Evolutionary conservation across 1,140 invertebrate species (phyloP).

Genomic region (Neodiprion virginianus): DNA sequence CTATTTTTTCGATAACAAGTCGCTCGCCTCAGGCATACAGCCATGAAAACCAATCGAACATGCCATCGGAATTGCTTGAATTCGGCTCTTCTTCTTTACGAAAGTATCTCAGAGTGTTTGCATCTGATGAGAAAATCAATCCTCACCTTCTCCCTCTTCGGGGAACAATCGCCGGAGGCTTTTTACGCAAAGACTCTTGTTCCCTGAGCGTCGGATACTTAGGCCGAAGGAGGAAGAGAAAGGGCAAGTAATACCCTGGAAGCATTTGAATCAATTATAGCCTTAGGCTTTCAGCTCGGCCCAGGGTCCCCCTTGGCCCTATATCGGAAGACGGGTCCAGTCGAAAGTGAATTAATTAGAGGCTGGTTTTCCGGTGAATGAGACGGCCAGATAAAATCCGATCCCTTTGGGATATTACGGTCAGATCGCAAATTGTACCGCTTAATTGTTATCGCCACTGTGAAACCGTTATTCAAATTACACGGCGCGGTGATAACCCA

Average conservation of each 20-base stretch:
- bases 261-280: slow-evolving; percentile 58
- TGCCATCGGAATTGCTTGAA: too few relatives aligned
- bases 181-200: too few relatives aligned
- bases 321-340: slow-evolving; percentile 43
- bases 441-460: slow-evolving; percentile 43
- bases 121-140: too few relatives aligned
- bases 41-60: too few relatives aligned
- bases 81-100: too few relatives aligned
- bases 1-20: too few relatives aligned
- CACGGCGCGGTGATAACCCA: background rate
- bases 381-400: slow-evolving; percentile 23
- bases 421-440: slow-evolving; percentile 37
- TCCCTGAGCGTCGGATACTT: too few relatives aligned
- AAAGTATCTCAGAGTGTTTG: too few relatives aligned
- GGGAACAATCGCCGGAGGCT: too few relatives aligned
- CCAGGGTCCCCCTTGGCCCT: slow-evolving; percentile 30
- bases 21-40: too few relatives aligned
- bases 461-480: slow-evolving; percentile 1
- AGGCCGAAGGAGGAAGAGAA: background rate
- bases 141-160: too few relatives aligned
- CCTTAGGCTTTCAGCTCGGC: slow-evolving; percentile 42
- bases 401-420: slow-evolving; percentile 34
- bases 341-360: slow-evolving; percentile 56
- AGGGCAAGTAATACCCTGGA: slow-evolving; percentile 39
- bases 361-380: background rate